Conservation (phyloP, 2,113 vertebrate genomes). For the Calyptomena viridis region DNA sequence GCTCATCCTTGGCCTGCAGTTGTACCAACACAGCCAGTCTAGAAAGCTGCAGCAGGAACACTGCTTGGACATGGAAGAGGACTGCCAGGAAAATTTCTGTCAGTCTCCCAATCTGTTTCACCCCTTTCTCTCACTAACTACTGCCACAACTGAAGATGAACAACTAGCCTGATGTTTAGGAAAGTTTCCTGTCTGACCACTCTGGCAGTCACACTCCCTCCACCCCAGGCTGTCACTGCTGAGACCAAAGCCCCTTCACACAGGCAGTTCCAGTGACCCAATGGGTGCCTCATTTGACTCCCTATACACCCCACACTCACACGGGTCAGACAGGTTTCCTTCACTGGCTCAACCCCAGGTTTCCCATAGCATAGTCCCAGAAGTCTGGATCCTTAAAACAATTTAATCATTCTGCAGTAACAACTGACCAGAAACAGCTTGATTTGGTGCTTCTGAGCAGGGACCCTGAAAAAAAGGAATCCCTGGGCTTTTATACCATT, state of each 20-base stretch:
- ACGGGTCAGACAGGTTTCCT: background rate
- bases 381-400: background rate
- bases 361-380: background rate
- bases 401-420: background rate
- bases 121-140: background rate
- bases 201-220: background rate
- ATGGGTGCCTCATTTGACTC: fast-evolving
- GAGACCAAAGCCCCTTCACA: background rate
- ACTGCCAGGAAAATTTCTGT: background rate
- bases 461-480: too few relatives aligned
- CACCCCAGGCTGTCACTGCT: background rate
- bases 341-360: background rate
- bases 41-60: fast-evolving
- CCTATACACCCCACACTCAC: background rate
- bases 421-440: background rate
- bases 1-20: background rate
- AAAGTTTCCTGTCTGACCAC: too few relatives aligned
- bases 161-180: background rate
- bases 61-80: background rate
- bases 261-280: fast-evolving
- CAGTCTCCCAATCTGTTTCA: background rate
- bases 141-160: background rate
- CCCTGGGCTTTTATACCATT: background rate
- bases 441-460: background rate
- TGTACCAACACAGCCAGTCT: background rate